Evolutionary conservation across 2,113 vertebrate species (phyloP).

Genomic region (Gymnocephalus cernua): DNA sequence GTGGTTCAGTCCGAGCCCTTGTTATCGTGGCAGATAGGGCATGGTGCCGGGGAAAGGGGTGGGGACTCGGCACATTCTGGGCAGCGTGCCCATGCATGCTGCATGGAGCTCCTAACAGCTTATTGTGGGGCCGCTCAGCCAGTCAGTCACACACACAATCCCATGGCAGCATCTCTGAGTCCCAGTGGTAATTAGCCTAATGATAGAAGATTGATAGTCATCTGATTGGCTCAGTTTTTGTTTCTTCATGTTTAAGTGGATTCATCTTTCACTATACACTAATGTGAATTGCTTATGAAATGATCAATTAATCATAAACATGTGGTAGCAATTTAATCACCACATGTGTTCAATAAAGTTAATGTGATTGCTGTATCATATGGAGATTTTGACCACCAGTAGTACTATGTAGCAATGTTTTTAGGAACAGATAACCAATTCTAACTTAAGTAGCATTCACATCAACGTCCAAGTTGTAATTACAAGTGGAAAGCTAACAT

Average conservation of each 20-base stretch:
- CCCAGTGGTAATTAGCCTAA: constrained; percentile 23
- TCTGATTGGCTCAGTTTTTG: neutral
- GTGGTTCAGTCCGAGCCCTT: constrained; percentile 57
- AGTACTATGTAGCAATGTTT: neutral
- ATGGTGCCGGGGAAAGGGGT: constrained; percentile 46
- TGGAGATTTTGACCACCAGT: neutral
- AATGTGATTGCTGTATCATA: neutral
- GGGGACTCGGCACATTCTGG: constrained; percentile 71
- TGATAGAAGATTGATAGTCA: neutral
- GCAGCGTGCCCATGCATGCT: constrained; percentile 66
- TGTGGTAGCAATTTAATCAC: neutral
- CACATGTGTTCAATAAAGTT: neutral
- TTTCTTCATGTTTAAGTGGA: neutral
- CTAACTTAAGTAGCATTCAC: neutral
- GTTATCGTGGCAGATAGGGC: constrained; percentile 76
- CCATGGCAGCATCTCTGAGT: constrained; percentile 21
- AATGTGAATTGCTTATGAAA: neutral
- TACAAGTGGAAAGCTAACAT: neutral
- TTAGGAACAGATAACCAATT: neutral
- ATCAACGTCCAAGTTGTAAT: neutral
- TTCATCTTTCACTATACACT: neutral
- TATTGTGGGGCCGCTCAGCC: constrained; percentile 39
- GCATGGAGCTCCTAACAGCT: constrained; percentile 34
- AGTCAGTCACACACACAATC: constrained; percentile 35
- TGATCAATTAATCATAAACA: neutral